Percentiles rank a stretch among this genome's conserved stretches.
phyloP scores from a whole-genome alignment of 2,888 invertebrate species.

The Ophraella communa region DNA sequence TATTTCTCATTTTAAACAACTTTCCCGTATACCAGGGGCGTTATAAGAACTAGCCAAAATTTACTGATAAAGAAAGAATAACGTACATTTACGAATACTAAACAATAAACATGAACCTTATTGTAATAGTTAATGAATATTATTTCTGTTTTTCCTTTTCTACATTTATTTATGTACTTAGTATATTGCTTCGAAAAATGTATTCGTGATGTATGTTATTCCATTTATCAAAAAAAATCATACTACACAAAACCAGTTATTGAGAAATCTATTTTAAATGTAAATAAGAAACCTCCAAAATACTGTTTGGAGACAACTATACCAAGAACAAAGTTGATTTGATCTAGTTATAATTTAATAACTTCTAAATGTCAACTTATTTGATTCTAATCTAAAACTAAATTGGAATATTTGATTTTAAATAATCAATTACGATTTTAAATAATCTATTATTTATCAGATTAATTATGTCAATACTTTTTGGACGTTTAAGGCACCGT shows the following conservation, averaged over 20 bases:
- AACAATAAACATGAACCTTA: too few species aligned
- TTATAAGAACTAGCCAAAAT: too few species aligned
- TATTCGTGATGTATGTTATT: too few species aligned
- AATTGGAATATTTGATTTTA: slow-evolving; percentile 42
- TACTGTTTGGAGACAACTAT: not conserved
- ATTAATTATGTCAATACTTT: slow-evolving; percentile 8
- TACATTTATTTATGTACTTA: too few species aligned
- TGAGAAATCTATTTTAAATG: not conserved
- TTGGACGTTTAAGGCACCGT: slow-evolving; percentile 10
- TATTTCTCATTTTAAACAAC: slow-evolving; percentile 54
- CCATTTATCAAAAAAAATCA: too few species aligned
- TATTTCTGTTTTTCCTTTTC: too few species aligned
- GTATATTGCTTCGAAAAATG: too few species aligned
- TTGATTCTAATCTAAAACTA: slow-evolving; percentile 49
- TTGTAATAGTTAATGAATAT: too few species aligned
- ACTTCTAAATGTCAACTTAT: slow-evolving; percentile 53
- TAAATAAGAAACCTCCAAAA: not conserved
- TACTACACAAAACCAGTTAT: not conserved
- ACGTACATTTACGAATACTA: too few species aligned
- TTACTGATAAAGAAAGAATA: not conserved
- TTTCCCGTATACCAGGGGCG: slow-evolving; percentile 51
- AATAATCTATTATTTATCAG: slow-evolving; percentile 14
- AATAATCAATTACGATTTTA: slow-evolving; percentile 18
- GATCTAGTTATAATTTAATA: slow-evolving; percentile 50
- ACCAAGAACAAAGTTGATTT: slow-evolving; percentile 45